phyloP scores from a whole-genome alignment of 2,888 invertebrate genomes.

The Papilio demoleus region DNA sequence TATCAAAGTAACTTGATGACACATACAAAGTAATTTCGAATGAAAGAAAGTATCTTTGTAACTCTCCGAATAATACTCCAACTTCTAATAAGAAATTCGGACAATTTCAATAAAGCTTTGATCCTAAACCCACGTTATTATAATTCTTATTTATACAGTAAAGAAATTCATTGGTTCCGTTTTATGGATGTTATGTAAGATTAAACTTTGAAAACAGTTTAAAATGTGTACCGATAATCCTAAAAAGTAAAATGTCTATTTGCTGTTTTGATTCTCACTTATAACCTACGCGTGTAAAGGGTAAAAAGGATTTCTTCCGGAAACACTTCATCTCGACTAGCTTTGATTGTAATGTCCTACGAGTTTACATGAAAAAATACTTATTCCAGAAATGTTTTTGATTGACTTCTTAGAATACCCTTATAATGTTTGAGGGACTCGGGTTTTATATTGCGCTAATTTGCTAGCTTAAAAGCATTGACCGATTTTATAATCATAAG shows the following conservation, averaged over 20 bases:
- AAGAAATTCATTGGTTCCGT: slow-evolving; percentile 16
- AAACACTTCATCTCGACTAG: not conserved
- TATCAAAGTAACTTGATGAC: not conserved
- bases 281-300: not conserved
- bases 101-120: slow-evolving; percentile 39
- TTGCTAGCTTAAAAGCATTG: too few relatives aligned
- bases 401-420: too few relatives aligned
- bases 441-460: too few relatives aligned
- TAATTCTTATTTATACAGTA: slow-evolving; percentile 28
- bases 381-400: not conserved
- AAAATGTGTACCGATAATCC: not conserved
- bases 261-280: not conserved
- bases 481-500: too few relatives aligned
- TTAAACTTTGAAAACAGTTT: not conserved
- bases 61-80: slow-evolving; percentile 27
- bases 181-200: slow-evolving; percentile 10
- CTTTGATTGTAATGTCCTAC: not conserved
- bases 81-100: slow-evolving; percentile 37
- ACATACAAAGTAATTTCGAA: slow-evolving; percentile 22
- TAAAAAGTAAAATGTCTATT: not conserved
- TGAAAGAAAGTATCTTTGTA: slow-evolving; percentile 28
- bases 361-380: too few relatives aligned
- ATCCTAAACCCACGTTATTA: slow-evolving; percentile 35
- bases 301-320: slow-evolving; percentile 5
- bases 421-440: too few relatives aligned